A percentile compares a stretch with the other conserved stretches of the same genome.
Conservation (phyloP, 2,888 invertebrate species). For the Lepidonotus clava region DNA sequence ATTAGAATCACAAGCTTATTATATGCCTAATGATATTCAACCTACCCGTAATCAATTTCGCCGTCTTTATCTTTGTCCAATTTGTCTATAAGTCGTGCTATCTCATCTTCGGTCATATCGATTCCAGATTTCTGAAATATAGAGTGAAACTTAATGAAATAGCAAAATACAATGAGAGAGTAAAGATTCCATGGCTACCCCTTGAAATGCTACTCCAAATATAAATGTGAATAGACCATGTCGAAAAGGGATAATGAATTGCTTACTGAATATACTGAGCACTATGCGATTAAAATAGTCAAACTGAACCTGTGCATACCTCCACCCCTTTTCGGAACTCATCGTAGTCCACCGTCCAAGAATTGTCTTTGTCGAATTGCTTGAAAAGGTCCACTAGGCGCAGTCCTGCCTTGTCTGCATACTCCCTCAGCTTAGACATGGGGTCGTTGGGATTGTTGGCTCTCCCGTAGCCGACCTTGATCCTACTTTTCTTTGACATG, state of each 20-base stretch:
- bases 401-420: conserved; percentile 69
- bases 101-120: conserved; percentile 69
- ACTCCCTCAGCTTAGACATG: conserved; percentile 72
- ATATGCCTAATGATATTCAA: background rate
- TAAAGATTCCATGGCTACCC: no score
- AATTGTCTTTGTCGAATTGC: conserved; percentile 77
- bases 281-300: background rate
- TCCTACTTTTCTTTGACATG: conserved; percentile 60
- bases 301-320: no score
- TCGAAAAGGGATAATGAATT: background rate
- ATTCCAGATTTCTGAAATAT: conserved; percentile 66
- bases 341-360: conserved; percentile 68
- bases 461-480: background rate
- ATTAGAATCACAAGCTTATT: no score
- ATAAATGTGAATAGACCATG: background rate
- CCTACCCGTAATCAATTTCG: conserved; percentile 51
- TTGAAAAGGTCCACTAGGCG: conserved; percentile 76
- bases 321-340: conserved; percentile 72
- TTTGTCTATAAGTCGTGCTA: conserved; percentile 62
- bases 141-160: no score
- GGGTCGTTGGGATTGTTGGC: conserved; percentile 66
- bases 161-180: no score
- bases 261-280: background rate
- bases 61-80: conserved; percentile 51
- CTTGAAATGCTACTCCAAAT: background rate